Evolutionary conservation across 1,140 invertebrate species (phyloP).

Genomic region (Zaprionus vittiger): DNA sequence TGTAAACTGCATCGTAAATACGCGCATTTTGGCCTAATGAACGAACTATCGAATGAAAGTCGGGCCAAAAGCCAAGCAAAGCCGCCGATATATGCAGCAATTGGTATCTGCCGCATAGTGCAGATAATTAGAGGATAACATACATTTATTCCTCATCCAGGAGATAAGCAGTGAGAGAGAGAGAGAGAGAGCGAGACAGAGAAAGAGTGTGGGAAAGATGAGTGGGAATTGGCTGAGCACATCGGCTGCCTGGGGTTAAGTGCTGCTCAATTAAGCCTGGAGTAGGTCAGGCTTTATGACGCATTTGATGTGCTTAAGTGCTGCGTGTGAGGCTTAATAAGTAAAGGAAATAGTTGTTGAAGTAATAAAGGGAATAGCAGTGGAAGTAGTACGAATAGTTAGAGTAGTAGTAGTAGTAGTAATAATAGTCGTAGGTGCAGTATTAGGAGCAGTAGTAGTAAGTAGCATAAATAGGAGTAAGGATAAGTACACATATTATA

Average conservation of each 20-base stretch:
- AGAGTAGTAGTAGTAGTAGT: not conserved
- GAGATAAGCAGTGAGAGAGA: not conserved
- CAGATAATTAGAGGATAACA: constrained; percentile 19
- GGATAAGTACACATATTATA: not conserved
- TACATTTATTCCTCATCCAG: not conserved
- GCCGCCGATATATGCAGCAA: constrained; percentile 28
- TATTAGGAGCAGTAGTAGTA: not conserved
- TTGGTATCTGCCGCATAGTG: constrained; percentile 27
- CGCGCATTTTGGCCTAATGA: constrained; percentile 60
- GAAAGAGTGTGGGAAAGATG: constrained; percentile 4
- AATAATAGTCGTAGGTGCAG: not conserved
- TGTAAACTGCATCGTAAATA: constrained; percentile 72
- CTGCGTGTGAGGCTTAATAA: not conserved
- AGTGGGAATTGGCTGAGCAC: not conserved
- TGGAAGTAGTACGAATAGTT: not conserved
- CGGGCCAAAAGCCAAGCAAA: constrained; percentile 25
- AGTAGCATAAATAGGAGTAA: not conserved
- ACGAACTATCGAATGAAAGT: constrained; percentile 40
- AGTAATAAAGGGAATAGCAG: not conserved
- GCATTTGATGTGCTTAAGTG: not conserved
- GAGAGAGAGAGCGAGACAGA: not conserved
- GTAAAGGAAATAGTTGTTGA: not conserved
- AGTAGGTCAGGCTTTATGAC: not conserved
- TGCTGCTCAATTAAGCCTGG: not conserved
- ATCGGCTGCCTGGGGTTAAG: not conserved